These are phyloP conservation scores for Sinelater perroti DNA, from an alignment of 2,888 invertebrate genomes.

Conservation along the genomic window DNA sequence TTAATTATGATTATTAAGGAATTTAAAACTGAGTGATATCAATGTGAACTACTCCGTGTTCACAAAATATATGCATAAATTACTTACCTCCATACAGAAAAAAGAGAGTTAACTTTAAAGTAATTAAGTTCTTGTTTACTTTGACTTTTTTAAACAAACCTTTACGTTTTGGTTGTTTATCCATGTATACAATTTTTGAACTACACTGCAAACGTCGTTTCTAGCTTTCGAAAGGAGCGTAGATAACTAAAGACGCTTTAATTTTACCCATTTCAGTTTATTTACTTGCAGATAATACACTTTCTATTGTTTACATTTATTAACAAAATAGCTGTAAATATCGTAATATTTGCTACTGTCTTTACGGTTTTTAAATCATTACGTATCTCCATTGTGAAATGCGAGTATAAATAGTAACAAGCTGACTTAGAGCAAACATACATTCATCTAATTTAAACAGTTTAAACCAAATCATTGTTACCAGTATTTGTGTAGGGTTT, in stretches of 20 bases:
- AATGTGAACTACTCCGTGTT: no score
- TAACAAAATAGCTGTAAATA: conserved; percentile 1
- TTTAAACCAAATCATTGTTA: conserved; percentile 5
- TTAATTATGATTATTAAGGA: no score
- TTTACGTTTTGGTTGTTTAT: conserved; percentile 7
- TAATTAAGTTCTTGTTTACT: conserved; percentile 80
- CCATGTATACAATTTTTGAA: conserved; percentile 1
- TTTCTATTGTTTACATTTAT: conserved; percentile 5
- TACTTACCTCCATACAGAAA: conserved; percentile 78
- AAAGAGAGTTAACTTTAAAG: conserved; percentile 83
- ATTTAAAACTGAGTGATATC: no score
- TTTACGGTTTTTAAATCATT: not conserved
- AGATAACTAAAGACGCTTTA: no score
- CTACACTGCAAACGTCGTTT: no score
- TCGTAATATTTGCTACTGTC: conserved; percentile 4
- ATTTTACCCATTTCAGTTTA: no score
- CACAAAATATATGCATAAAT: not conserved
- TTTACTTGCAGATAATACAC: conserved; percentile 12
- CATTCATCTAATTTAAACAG: not conserved
- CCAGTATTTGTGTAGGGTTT: not conserved
- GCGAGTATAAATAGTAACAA: conserved; percentile 5
- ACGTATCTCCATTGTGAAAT: conserved; percentile 8
- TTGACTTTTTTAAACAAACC: conserved; percentile 41
- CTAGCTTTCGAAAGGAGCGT: no score
- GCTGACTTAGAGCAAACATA: not conserved